Evolutionary conservation across 2,113 vertebrate species (phyloP), one percentile per base, ranked within the genome.

Genomic region (Notechis scutatus): DNA sequence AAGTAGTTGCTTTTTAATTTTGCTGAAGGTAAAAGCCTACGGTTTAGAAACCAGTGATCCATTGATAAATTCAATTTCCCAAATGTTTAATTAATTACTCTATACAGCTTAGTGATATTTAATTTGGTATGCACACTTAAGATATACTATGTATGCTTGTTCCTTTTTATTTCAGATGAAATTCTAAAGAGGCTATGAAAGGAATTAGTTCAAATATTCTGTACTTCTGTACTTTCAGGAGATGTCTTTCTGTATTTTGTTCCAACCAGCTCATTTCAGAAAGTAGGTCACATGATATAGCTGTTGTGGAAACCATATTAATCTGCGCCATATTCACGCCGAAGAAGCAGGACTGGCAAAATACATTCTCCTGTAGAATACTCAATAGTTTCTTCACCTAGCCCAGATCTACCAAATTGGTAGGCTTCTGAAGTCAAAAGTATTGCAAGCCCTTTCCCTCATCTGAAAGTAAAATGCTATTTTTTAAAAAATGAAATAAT

Each of bases 51-150:
- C 89, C 93, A 97, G 93, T 97, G 97, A 97, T 94, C 95, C 95
- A 95, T 95, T 95, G 85, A 95, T 94, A 96, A 97, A 97, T 96
- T 96, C 89, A 97, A 96, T 97, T 97, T 97, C 92, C 91, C 94
- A 96, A 93, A 47, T 96, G 93, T 94, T 97, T 97, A 96, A 97
- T 97, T 97, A 97, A 97, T 97, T 96, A 96, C 95, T 94, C 52
- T 94, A 92, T 97, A 95, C 23, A 96, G 95, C 95, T 93, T 97
- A 96, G 96, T 96, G 12, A 96, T 97, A 95, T 96, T 97, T 97
- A 95, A 96, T 96, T 95, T 95, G 21, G 94, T 95, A 96, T 92
- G 87, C 74, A 95, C 87, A 91, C 95, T 95, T 64, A 85, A 97
- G 87, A 94, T 96, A 92, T 9, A 94, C 1, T 87, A 52, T 85